phyloP scores from a whole-genome alignment of 2,113 vertebrate species.

The Porphyrio hochstetteri region DNA sequence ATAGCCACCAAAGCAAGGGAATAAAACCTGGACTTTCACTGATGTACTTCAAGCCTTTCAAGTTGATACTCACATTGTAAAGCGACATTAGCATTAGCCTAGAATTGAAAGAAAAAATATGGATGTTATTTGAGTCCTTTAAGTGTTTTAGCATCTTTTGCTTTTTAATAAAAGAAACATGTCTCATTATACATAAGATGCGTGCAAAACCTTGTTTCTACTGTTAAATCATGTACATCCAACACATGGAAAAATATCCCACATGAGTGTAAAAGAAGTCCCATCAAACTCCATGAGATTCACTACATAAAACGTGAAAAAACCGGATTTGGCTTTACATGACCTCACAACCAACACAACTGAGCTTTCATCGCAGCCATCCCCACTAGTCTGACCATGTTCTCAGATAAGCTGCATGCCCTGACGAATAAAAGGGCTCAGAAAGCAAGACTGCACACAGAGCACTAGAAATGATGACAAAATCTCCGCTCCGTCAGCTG shows the following conservation, averaged over 20 bases:
- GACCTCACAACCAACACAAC: neutral
- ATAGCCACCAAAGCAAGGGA: constrained; percentile 83
- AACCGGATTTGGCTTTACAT: neutral
- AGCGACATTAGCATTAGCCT: constrained; percentile 94
- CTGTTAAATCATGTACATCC: neutral
- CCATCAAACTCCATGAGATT: neutral
- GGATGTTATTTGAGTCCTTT: neutral
- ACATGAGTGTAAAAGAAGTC: neutral
- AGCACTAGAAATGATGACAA: neutral
- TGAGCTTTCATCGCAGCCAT: neutral
- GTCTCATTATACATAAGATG: neutral
- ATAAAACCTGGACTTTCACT: constrained; percentile 82
- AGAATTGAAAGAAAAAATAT: constrained; percentile 39
- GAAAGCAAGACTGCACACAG: neutral
- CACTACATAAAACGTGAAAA: neutral
- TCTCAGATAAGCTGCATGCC: neutral
- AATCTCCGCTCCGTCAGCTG: neutral
- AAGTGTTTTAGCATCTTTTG: neutral
- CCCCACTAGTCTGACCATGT: neutral
- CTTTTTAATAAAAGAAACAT: neutral
- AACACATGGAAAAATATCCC: neutral
- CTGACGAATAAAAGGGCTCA: neutral
- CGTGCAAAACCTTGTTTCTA: neutral
- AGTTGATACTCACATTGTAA: constrained; percentile 92
- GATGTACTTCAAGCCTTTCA: constrained; percentile 88